phyloP scores from a whole-genome alignment of 2,888 invertebrate genomes.

The Apodemia mormo region DNA sequence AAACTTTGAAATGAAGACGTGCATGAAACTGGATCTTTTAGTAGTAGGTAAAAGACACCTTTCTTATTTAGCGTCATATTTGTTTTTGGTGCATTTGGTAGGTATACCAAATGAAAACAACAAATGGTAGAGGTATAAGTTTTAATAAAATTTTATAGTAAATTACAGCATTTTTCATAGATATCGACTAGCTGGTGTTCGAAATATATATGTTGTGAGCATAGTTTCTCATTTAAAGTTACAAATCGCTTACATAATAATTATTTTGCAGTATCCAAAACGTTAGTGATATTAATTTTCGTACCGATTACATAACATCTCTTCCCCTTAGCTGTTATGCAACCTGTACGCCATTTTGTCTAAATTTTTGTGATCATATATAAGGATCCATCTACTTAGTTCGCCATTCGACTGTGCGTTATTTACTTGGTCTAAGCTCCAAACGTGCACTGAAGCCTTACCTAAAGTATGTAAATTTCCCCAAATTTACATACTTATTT shows the following conservation, averaged over 20 bases:
- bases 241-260: conserved; percentile 57
- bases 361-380: conserved; percentile 39
- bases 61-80: too few relatives aligned
- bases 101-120: conserved; percentile 46
- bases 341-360: conserved; percentile 52
- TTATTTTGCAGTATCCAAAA: conserved; percentile 51
- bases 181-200: conserved; percentile 76
- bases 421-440: conserved; percentile 65
- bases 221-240: conserved; percentile 58
- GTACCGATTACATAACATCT: conserved; percentile 64
- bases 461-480: conserved; percentile 75
- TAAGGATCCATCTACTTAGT: conserved; percentile 40
- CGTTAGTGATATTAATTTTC: conserved; percentile 40
- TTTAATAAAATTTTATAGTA: conserved; percentile 80
- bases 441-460: conserved; percentile 63
- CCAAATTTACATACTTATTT: conserved; percentile 69
- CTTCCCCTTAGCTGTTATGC: conserved; percentile 78
- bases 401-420: conserved; percentile 66
- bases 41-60: too few relatives aligned
- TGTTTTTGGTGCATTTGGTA: too few relatives aligned
- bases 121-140: conserved; percentile 75
- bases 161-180: conserved; percentile 76
- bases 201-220: conserved; percentile 76
- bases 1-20: too few relatives aligned
- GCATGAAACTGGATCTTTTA: too few relatives aligned